phyloP scores from a whole-genome alignment of 1,140 invertebrate species.

The Procambarus virginalis region DNA sequence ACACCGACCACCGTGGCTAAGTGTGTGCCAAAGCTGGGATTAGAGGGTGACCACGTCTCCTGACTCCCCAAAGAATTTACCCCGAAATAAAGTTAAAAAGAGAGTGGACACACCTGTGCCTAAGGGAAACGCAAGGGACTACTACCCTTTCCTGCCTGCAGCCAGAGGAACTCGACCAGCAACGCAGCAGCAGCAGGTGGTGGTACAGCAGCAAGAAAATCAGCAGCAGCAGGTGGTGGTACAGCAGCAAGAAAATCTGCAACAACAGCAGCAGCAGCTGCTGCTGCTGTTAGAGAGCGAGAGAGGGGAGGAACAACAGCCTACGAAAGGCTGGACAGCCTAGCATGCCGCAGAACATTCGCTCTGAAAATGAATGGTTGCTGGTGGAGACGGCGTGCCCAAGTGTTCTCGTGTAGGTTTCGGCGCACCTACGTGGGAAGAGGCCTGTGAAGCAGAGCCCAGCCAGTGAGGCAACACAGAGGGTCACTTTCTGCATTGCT shows the following conservation, averaged over 20 bases:
- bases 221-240: neutral
- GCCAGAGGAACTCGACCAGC: neutral
- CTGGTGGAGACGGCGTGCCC: too few species aligned
- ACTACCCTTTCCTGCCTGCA: neutral
- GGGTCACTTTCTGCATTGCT: too few species aligned
- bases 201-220: neutral
- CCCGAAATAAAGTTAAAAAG: neutral
- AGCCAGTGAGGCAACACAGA: too few species aligned
- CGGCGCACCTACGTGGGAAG: too few species aligned
- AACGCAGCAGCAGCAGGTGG: too few species aligned
- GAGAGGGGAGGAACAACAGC: too few species aligned
- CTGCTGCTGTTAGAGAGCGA: too few species aligned
- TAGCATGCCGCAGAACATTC: too few species aligned
- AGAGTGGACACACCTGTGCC: neutral
- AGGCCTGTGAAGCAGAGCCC: too few species aligned
- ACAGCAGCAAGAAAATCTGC: neutral
- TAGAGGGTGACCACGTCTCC: neutral
- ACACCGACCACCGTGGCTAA: neutral
- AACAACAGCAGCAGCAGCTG: neutral
- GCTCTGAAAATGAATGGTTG: too few species aligned
- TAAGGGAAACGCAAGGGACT: neutral
- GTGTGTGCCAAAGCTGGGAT: neutral
- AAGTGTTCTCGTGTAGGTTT: too few species aligned
- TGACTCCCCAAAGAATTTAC: neutral
- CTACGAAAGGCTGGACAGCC: too few species aligned